Percentiles rank a stretch among this genome's conserved stretches.
Evolutionary conservation across 2,888 invertebrate species (phyloP).

Genomic region (Acanthosepion lycidas): DNA sequence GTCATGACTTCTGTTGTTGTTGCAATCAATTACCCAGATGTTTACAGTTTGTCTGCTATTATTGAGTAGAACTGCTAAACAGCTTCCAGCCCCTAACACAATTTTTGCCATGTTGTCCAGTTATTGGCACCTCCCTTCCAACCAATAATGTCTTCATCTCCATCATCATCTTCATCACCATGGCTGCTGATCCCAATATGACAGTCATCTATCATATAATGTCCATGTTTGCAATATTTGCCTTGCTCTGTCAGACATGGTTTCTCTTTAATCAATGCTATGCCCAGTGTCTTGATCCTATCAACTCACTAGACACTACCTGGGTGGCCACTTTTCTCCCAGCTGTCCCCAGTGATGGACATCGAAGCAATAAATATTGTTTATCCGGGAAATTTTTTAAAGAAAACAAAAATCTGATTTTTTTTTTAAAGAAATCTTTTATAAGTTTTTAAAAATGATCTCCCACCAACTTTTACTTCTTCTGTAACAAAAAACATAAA

Average conservation of each 20-base stretch:
- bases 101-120: background rate
- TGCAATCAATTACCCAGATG: background rate
- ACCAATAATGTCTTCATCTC: background rate
- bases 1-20: background rate
- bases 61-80: no score
- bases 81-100: background rate
- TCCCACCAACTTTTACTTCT: background rate
- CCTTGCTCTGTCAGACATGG: background rate
- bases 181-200: no score
- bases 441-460: background rate
- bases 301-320: background rate
- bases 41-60: no score
- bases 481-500: background rate
- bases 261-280: background rate
- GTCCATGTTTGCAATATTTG: background rate
- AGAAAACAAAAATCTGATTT: no score
- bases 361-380: conserved; percentile 16
- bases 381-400: background rate
- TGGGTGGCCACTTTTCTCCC: background rate
- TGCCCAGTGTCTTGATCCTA: background rate
- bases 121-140: background rate
- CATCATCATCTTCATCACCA: background rate
- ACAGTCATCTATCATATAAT: background rate
- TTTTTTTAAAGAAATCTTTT: no score
- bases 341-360: background rate